Evolutionary conservation across 1,140 invertebrate genomes (phyloP), one percentile per base, ranked within the genome.

Genomic region (Capitella teleta): DNA sequence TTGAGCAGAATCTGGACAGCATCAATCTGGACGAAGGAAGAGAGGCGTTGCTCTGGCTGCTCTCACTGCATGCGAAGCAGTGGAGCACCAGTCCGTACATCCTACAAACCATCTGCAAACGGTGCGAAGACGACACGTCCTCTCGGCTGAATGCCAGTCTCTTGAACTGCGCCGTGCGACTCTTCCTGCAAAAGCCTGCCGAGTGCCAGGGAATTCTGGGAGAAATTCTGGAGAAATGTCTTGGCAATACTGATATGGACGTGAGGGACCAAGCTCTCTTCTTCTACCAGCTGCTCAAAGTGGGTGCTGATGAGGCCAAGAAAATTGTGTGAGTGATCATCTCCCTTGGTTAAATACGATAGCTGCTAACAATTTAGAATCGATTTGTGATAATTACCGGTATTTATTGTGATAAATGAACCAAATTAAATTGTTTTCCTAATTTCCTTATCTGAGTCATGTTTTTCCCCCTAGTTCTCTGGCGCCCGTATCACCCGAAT

Each of bases 141-240:
- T 16, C 21, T 12, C n/a, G 43, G 16, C 47, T 64, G 34, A 57
- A 52, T 30, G 23, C 38, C 26, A 50, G 57, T 26, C 48, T 62
- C 12, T 43, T 64, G 6, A 47, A 45, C 2, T 38, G 57, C 10
- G 23, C 37, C 0, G 28, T 57, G 24, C 57, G 57, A 32, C 41
- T 62, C 47, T 62, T 64, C 34, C 47, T 56, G 21, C 26, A 37
- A 3, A 51, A 54, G 23, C 59, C 62, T 14, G 56, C 54, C 18
- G 55, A 59, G 28, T 60, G 53, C 45, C 62, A 64, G 49, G 43
- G 53, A 28, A 42, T 59, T 1, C 55, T 64, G 3, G 58, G 59
- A 34, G 25, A 36, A 18, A 14, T 61, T 28, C 50, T 64, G 14
- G 60, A 64, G 34, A 18, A 47, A 12, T 59, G 54, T 50, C 8